A percentile compares a stretch with the other conserved stretches of the same genome.
These are phyloP conservation scores for Anorthoa munda DNA, from an alignment of 2,888 invertebrate genomes.

Conservation along the genomic window DNA sequence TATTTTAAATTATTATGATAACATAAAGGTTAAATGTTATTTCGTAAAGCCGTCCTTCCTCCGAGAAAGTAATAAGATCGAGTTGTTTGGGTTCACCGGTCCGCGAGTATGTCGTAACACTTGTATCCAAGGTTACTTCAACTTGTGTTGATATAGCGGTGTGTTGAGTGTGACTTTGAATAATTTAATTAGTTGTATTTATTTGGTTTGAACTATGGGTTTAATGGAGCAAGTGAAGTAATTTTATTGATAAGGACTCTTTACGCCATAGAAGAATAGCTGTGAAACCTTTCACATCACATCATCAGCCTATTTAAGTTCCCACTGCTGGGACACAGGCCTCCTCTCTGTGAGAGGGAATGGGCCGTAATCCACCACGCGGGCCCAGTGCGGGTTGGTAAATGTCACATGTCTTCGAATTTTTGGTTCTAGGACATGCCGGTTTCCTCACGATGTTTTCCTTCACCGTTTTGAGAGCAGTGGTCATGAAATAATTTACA, in stretches of 20 bases:
- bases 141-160: conserved; percentile 11
- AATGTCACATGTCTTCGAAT: no score
- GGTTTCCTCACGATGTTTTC: no score
- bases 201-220: conserved; percentile 4
- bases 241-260: not conserved
- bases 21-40: conserved; percentile 19
- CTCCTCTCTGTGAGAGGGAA: no score
- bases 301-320: no score
- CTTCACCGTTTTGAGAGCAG: no score
- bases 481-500: no score
- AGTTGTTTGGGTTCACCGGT: conserved; percentile 39
- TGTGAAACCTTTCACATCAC: no score
- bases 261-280: not conserved
- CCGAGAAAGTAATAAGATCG: conserved; percentile 33
- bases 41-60: conserved; percentile 43
- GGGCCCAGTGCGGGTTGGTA: no score
- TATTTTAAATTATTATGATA: conserved; percentile 3
- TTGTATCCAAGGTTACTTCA: conserved; percentile 44
- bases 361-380: no score
- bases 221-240: not conserved
- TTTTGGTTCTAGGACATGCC: no score
- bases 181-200: conserved; percentile 12
- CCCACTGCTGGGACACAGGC: no score
- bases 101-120: conserved; percentile 9
- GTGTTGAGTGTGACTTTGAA: conserved; percentile 11